phyloP scores from a whole-genome alignment of 2,113 vertebrate species.

The Tamias sibiricus region DNA sequence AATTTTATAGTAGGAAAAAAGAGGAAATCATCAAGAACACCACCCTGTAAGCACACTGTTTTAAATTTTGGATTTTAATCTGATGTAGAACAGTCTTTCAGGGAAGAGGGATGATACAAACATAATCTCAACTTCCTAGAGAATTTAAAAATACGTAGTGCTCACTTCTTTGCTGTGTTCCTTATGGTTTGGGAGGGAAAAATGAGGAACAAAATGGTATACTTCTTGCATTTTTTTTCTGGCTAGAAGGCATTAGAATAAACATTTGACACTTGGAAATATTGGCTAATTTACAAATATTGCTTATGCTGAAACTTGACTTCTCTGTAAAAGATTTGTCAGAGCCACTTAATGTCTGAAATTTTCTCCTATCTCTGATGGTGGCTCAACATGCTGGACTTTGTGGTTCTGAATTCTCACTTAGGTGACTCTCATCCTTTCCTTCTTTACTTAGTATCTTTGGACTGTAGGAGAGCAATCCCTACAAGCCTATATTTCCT shows the following conservation, averaged over 20 bases:
- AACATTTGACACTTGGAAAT: background rate
- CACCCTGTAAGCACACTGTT: background rate
- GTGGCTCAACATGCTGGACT: background rate
- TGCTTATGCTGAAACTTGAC: background rate
- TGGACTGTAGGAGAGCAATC: background rate
- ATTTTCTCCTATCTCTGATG: background rate
- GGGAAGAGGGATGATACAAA: background rate
- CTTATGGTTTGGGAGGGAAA: background rate
- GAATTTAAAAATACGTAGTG: background rate
- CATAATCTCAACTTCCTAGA: background rate
- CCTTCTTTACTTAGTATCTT: background rate
- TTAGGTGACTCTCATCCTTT: background rate
- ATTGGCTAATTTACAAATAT: background rate
- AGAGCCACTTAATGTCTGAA: background rate
- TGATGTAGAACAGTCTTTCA: background rate
- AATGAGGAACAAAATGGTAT: background rate
- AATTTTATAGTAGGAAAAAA: constrained; percentile 34
- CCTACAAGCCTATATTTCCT: background rate
- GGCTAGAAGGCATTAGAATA: background rate
- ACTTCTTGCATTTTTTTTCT: background rate
- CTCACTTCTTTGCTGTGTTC: background rate
- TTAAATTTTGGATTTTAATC: constrained; percentile 5
- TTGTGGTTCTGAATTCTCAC: background rate
- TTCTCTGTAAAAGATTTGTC: constrained; percentile 3
- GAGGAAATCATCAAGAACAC: background rate